Evolutionary conservation across 1,140 invertebrate genomes (phyloP).

Genomic region (Sipha flava): DNA sequence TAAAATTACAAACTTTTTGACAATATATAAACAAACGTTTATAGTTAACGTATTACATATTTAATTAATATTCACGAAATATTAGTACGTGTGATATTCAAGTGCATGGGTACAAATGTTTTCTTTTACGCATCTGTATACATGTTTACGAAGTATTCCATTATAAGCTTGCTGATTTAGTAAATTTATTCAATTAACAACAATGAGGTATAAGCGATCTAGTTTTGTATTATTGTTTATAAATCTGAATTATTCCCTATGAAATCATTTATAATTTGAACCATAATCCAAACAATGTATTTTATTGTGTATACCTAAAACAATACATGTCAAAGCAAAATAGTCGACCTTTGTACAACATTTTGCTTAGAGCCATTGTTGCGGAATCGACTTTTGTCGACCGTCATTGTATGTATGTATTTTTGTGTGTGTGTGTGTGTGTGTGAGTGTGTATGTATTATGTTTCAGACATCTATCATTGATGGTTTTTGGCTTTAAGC

Average conservation of each 20-base stretch:
- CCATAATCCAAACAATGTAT: not conserved
- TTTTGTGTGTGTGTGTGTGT: not conserved
- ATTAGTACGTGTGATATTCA: no score
- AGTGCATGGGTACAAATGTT: no score
- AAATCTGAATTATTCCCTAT: not conserved
- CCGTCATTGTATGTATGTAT: not conserved
- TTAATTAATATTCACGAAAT: no score
- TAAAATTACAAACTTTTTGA: no score
- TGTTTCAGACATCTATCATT: not conserved
- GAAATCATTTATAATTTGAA: not conserved
- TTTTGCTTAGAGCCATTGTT: slow-evolving; percentile 2
- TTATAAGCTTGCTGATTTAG: no score
- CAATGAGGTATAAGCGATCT: not conserved
- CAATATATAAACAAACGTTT: no score
- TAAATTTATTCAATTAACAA: not conserved
- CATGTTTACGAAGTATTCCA: no score
- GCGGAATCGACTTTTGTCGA: not conserved
- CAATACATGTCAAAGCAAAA: not conserved
- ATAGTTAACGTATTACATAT: no score
- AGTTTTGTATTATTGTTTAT: not conserved
- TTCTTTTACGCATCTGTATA: no score
- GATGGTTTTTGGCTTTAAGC: not conserved
- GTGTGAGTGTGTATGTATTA: not conserved
- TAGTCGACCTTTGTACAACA: not conserved
- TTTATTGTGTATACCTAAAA: not conserved